phyloP scores from a whole-genome alignment of 2,113 vertebrate species.

The Protomyctophum bolini region DNA sequence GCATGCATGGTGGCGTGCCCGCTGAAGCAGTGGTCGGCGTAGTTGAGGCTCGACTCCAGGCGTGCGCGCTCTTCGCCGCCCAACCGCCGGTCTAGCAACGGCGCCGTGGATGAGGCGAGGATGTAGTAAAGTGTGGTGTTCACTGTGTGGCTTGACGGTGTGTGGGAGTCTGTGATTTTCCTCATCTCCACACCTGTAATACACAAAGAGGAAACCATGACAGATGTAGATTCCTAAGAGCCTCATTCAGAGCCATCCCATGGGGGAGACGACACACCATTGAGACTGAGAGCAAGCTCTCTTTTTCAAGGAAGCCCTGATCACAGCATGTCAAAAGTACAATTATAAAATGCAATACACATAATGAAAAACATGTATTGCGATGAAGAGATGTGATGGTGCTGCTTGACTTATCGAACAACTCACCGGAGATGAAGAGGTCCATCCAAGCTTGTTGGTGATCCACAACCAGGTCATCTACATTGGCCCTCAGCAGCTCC shows the following conservation, averaged over 20 bases:
- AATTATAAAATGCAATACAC: background rate
- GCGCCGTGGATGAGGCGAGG: constrained; percentile 85
- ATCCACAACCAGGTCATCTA: constrained; percentile 84
- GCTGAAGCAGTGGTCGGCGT: constrained; percentile 97
- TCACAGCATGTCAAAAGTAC: too few relatives aligned
- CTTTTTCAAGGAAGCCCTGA: too few relatives aligned
- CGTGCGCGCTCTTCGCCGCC: constrained; percentile 80
- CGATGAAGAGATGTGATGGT: background rate
- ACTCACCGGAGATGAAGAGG: constrained; percentile 91
- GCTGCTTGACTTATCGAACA: background rate
- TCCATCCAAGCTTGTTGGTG: constrained; percentile 94
- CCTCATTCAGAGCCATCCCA: background rate
- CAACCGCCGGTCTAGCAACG: constrained; percentile 82
- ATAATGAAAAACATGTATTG: background rate
- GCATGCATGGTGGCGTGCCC: constrained; percentile 98
- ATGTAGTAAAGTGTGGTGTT: constrained; percentile 95
- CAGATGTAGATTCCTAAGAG: background rate
- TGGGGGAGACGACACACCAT: too few relatives aligned
- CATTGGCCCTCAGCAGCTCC: constrained; percentile 82
- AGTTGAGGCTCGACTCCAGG: constrained; percentile 89
- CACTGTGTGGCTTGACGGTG: constrained; percentile 89
- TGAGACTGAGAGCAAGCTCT: too few relatives aligned
- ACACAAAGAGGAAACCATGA: background rate
- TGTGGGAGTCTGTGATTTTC: constrained; percentile 91
- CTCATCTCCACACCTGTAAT: constrained; percentile 90